Evolutionary conservation across 2,113 vertebrate species (phyloP).

Genomic region (Macaca nemestrina): DNA sequence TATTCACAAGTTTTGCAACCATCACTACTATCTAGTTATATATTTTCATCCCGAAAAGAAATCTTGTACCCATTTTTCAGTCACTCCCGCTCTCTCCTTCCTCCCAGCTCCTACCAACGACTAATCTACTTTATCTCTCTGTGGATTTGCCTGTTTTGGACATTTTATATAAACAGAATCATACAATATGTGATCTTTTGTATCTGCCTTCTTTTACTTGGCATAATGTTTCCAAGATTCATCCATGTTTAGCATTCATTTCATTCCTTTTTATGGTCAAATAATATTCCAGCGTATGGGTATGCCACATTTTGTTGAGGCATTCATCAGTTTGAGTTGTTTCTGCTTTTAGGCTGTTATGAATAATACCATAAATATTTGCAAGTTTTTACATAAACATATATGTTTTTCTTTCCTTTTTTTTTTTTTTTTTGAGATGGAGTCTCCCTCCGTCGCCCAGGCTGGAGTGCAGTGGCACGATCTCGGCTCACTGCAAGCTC

Average conservation of each 20-base stretch:
- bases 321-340: not conserved
- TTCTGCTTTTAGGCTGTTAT: not conserved
- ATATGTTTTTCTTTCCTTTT: not conserved
- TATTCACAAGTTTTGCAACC: not conserved
- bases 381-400: not conserved
- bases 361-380: not conserved
- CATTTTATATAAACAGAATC: not conserved
- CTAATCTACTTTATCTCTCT: not conserved
- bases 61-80: not conserved
- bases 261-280: not conserved
- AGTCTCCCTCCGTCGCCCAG: no score
- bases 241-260: not conserved
- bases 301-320: not conserved
- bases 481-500: no score
- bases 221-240: not conserved
- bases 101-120: fast-evolving
- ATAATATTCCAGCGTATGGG: not conserved
- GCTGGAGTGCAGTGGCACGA: no score
- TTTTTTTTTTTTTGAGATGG: no score
- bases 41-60: not conserved
- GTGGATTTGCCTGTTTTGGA: not conserved
- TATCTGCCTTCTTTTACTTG: not conserved
- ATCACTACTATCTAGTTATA: not conserved
- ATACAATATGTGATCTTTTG: not conserved
- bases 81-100: not conserved